Conservation (phyloP, 2,888 invertebrate genomes). For the Dryocosmus kuriphilus region DNA sequence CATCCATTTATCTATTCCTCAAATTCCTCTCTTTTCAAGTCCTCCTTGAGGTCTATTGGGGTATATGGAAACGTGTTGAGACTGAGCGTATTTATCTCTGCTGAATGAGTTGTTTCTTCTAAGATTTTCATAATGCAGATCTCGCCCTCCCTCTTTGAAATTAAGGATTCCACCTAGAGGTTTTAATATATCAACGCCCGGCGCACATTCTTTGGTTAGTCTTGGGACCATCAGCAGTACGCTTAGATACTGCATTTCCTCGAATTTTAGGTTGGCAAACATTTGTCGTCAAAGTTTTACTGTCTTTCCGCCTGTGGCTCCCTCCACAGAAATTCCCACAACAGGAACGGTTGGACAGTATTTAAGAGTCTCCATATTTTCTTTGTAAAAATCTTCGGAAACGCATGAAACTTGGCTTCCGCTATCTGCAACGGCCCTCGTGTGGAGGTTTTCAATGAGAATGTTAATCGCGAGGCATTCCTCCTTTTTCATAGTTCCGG, state of each 20-base stretch:
- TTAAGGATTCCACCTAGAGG: background rate
- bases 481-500: too few relatives aligned
- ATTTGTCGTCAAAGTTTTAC: background rate
- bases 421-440: background rate
- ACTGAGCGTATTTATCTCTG: background rate
- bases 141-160: background rate
- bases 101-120: background rate
- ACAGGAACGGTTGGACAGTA: background rate
- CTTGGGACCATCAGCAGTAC: background rate
- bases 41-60: background rate
- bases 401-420: too few relatives aligned
- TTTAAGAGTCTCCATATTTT: fast-evolving
- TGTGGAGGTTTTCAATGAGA: background rate
- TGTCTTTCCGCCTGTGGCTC: background rate
- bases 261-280: background rate
- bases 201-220: background rate
- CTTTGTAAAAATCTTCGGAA: background rate
- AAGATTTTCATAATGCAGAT: background rate
- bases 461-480: background rate
- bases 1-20: too few relatives aligned
- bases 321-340: background rate
- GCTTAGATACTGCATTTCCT: too few relatives aligned
- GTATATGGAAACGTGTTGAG: background rate
- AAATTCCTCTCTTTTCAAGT: too few relatives aligned
- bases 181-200: background rate